These are phyloP conservation scores for Neoaliturus tenellus DNA, from an alignment of 2,888 invertebrate genomes.

Conservation along the genomic window DNA sequence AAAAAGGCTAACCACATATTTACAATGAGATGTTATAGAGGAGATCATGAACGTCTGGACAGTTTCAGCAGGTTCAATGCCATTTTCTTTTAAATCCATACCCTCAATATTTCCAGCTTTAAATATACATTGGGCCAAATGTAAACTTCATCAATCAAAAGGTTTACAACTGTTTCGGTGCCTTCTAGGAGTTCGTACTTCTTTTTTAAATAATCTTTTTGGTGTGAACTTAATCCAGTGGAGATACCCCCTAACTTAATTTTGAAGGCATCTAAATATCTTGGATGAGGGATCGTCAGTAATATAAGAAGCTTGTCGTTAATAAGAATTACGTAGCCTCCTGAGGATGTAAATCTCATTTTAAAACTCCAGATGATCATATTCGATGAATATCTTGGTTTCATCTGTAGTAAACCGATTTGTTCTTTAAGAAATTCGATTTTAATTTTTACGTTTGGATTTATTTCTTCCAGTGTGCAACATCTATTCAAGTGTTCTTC, in stretches of 20 bases:
- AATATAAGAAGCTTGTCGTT: too few relatives aligned
- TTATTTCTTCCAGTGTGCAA: too few relatives aligned
- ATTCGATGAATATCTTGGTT: too few relatives aligned
- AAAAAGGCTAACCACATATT: neutral
- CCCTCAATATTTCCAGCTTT: constrained; percentile 18
- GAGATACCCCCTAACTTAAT: neutral
- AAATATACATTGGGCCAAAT: neutral
- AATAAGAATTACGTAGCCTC: neutral
- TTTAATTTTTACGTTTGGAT: neutral
- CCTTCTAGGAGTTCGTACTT: neutral
- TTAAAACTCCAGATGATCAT: neutral
- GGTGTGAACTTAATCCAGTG: neutral
- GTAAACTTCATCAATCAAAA: neutral
- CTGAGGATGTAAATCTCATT: neutral
- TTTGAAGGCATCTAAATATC: neutral
- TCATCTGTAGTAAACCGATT: neutral
- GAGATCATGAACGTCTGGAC: neutral
- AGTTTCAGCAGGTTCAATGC: neutral
- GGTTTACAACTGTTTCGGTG: neutral
- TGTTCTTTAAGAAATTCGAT: neutral
- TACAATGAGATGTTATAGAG: neutral
- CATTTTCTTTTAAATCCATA: neutral
- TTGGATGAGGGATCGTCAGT: neutral
- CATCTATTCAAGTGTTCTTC: too few relatives aligned
- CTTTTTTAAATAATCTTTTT: neutral